Evolutionary conservation across 1,140 invertebrate species (phyloP).

Genomic region (Plodia interpunctella): DNA sequence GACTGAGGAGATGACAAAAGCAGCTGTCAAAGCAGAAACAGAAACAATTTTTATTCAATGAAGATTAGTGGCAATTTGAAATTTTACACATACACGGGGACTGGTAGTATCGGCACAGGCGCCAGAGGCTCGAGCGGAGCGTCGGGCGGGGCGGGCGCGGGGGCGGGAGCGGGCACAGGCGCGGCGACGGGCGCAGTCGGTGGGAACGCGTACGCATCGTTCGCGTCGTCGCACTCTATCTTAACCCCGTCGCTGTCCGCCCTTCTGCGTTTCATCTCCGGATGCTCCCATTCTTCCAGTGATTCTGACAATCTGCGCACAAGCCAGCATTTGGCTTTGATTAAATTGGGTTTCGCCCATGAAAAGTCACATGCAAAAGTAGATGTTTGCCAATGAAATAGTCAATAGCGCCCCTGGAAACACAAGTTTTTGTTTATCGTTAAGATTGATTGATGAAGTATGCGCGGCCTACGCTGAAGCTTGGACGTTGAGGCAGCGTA

Average conservation of each 20-base stretch:
- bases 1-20: too few species aligned
- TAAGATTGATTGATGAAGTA: too few species aligned
- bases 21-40: too few species aligned
- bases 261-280: constrained; percentile 50
- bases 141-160: constrained; percentile 32
- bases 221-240: constrained; percentile 67
- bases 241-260: constrained; percentile 51
- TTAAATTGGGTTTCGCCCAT: neutral
- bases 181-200: constrained; percentile 24
- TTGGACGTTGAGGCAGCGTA: too few species aligned
- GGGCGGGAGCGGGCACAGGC: constrained; percentile 29
- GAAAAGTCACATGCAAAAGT: constrained; percentile 5
- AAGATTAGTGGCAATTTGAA: neutral
- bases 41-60: too few species aligned
- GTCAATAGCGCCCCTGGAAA: neutral
- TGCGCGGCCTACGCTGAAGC: too few species aligned
- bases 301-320: constrained; percentile 62
- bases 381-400: neutral
- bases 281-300: constrained; percentile 60
- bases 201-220: constrained; percentile 61
- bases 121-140: constrained; percentile 21
- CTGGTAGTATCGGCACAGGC: constrained; percentile 34
- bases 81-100: constrained; percentile 50
- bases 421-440: too few species aligned
- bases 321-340: constrained; percentile 24